Percentiles rank a stretch among this genome's conserved stretches.
phyloP scores from a whole-genome alignment of 2,888 invertebrate genomes.

The Drosophila merina region DNA sequence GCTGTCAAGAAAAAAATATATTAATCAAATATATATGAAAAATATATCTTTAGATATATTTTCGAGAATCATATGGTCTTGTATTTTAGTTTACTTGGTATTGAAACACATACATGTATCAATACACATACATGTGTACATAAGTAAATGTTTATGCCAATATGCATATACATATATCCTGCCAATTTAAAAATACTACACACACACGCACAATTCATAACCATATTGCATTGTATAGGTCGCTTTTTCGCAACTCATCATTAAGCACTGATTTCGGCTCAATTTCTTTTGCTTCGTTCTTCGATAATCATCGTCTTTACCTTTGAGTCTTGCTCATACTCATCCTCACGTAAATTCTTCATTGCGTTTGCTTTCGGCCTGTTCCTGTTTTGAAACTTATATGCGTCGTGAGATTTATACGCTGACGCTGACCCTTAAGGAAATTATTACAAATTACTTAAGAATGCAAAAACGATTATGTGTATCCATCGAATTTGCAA shows the following conservation, averaged over 20 bases:
- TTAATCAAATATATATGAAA: too few relatives aligned
- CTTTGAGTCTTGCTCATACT: slow-evolving; percentile 15
- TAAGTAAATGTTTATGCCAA: neutral
- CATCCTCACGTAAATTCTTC: slow-evolving; percentile 53
- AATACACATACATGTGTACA: too few relatives aligned
- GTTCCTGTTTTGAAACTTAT: slow-evolving; percentile 40
- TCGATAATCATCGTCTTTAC: slow-evolving; percentile 59
- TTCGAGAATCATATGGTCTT: too few relatives aligned
- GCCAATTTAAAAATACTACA: neutral
- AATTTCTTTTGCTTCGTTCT: slow-evolving; percentile 57
- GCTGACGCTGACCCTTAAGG: slow-evolving; percentile 79
- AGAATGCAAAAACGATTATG: slow-evolving; percentile 84
- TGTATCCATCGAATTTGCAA: slow-evolving; percentile 82
- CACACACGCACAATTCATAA: slow-evolving; percentile 17
- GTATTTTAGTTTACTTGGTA: too few relatives aligned
- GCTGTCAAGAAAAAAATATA: too few relatives aligned
- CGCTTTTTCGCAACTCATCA: slow-evolving; percentile 65
- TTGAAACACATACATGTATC: too few relatives aligned
- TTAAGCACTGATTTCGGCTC: slow-evolving; percentile 67
- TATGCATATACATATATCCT: neutral
- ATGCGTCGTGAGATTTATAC: slow-evolving; percentile 72
- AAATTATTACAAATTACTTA: slow-evolving; percentile 84
- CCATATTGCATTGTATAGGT: slow-evolving; percentile 48
- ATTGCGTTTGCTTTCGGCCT: slow-evolving; percentile 26
- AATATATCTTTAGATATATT: too few relatives aligned